These are phyloP conservation scores for Rhinolophus ferrumequinum DNA, from an alignment of 2,113 vertebrate species.

Conservation along the genomic window DNA sequence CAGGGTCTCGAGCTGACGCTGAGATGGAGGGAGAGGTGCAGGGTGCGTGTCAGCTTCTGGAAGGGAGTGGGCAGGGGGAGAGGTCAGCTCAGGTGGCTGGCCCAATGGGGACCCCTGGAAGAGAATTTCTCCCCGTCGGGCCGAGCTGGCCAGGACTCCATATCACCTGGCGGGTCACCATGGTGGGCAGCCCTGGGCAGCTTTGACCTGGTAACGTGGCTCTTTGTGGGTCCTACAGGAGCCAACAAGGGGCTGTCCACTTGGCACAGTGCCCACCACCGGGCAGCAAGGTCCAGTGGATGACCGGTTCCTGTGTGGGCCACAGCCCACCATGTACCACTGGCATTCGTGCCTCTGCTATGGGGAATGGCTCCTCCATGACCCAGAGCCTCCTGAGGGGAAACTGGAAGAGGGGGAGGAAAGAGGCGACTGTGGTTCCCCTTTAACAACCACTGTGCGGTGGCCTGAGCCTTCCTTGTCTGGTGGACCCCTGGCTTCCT, in stretches of 20 bases:
- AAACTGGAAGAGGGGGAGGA: background rate
- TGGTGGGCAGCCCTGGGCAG: background rate
- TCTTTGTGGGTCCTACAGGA: background rate
- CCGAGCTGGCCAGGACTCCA: background rate
- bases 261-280: fast-evolving
- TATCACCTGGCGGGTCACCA: background rate
- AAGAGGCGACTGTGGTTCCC: background rate
- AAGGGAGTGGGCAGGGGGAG: background rate
- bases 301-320: background rate
- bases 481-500: background rate
- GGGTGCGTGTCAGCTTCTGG: background rate
- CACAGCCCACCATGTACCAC: fast-evolving
- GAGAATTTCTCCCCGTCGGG: background rate
- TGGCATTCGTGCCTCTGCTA: fast-evolving
- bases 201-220: background rate
- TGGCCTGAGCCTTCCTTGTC: background rate
- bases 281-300: background rate
- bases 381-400: no score
- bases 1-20: background rate
- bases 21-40: background rate
- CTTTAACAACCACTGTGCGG: no score
- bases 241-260: background rate
- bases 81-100: background rate
- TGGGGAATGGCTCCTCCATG: background rate
- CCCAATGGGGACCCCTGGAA: background rate